These are phyloP conservation scores for Elephas maximus DNA, from an alignment of 2,113 vertebrate species.

Conservation along the genomic window DNA sequence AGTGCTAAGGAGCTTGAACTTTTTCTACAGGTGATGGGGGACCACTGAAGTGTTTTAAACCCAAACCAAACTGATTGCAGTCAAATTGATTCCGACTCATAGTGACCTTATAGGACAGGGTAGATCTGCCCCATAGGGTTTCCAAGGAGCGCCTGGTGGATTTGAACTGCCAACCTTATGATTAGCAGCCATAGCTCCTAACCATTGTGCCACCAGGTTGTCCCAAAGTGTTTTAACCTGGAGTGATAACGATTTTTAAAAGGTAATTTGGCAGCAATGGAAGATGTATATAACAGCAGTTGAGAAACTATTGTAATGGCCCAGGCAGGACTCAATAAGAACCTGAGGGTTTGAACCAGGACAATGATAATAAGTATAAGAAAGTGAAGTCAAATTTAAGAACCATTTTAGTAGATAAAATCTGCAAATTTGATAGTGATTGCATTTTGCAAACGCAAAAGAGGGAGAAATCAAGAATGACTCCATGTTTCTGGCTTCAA, in stretches of 20 bases:
- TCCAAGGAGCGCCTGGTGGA: too few species aligned
- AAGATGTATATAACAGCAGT: not conserved
- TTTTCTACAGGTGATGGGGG: not conserved
- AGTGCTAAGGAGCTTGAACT: not conserved
- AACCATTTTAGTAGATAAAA: not conserved
- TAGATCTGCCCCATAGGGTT: too few species aligned
- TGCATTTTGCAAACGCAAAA: not conserved
- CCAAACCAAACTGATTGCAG: too few species aligned
- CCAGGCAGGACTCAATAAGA: not conserved
- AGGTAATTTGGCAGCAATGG: not conserved
- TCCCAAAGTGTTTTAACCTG: not conserved
- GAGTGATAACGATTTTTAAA: not conserved
- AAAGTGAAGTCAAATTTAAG: conserved; percentile 16
- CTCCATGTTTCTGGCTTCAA: not conserved
- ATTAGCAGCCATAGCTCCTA: too few species aligned
- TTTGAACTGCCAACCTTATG: too few species aligned
- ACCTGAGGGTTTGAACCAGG: not conserved
- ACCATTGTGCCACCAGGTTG: too few species aligned
- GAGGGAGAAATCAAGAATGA: not conserved
- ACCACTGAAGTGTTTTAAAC: not conserved
- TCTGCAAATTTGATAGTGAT: not conserved
- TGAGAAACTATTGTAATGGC: not conserved
- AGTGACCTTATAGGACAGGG: too few species aligned
- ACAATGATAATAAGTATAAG: not conserved
- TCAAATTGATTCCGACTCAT: too few species aligned